Evolutionary conservation across 2,797 vertebrate species (phyloP).

Genomic region (Gorsachius magnificus): DNA sequence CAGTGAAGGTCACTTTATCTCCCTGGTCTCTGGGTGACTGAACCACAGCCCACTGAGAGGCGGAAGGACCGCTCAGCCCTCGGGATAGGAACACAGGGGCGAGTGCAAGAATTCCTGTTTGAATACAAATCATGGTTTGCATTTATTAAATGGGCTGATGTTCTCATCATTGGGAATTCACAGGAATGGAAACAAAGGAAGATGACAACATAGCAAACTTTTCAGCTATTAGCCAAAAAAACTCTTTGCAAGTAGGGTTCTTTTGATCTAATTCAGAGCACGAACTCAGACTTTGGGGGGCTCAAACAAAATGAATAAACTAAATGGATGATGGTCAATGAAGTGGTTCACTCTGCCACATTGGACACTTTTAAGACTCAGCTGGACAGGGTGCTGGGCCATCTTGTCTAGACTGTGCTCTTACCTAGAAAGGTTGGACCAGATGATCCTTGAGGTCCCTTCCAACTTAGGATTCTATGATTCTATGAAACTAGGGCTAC

Average conservation of each 20-base stretch:
- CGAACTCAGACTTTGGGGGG: neutral
- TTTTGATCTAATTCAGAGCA: neutral
- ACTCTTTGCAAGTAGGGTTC: neutral
- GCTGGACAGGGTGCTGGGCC: no score
- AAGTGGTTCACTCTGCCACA: no score
- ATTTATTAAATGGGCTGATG: neutral
- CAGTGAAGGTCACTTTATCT: neutral
- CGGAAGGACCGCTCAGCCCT: neutral
- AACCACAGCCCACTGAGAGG: neutral
- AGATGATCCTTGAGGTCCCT: no score
- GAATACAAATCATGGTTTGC: neutral
- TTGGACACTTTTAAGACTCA: no score
- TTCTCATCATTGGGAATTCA: neutral
- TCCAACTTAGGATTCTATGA: no score
- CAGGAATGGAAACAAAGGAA: neutral
- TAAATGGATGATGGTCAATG: neutral
- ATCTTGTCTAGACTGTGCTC: no score
- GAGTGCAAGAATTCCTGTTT: neutral
- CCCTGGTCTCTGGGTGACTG: neutral
- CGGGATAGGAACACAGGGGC: accelerated
- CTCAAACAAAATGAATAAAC: neutral
- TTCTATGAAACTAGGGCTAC: neutral
- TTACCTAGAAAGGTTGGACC: no score
- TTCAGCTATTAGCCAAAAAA: neutral
- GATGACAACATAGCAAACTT: neutral